Base-by-base conservation (phyloP, 2,888 invertebrate genomes). In the Bombylius discolor region DNA sequence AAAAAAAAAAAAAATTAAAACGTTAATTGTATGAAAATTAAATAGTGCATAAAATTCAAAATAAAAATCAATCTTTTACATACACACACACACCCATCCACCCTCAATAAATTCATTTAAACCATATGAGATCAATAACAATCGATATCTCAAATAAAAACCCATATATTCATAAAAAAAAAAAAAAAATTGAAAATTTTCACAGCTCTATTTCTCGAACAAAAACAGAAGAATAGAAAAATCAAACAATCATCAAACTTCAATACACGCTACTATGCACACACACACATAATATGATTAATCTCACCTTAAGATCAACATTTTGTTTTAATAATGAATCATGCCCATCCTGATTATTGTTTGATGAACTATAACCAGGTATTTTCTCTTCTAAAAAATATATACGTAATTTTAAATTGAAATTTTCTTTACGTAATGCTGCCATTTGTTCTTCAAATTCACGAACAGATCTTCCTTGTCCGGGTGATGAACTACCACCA, bases 361-460 rank as follows among this genome's bases (percentile, higher is more conserved):
- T 56, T 11, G 66, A 66, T 44, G 67, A 64, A 52, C 66, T 78
- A 67, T 48, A 70, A 84, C 81, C 67, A 82, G 83, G 67, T 59
- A 68, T 65, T 59, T 66, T 68, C 72, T 94, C 92, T 71, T 95
- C 93, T 60, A 94, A 78, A 70, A 93, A 90, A 75, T 90, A 95
- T 65, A 96, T 87, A 54, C 93, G 79, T 64, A 95, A 76, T 74
- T 94, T 95, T 31, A 96, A 77, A 73, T 90, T 87, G 68, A 95
- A 96, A 72, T 95, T 96, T 72, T 95, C 95, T 71, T 92, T 93
- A 62, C 86, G 84, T 60, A 95, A 75, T 50, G 81, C 79, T 53
- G 83, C 82, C 61, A 94, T 78, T 70, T 93, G 87, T 71, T 94
- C 88, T 69, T 94, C 93, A 67, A 89, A 87, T 64, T 94, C 93